Conservation (phyloP, 2,888 invertebrate species). For the Alentia gelatinosa region DNA sequence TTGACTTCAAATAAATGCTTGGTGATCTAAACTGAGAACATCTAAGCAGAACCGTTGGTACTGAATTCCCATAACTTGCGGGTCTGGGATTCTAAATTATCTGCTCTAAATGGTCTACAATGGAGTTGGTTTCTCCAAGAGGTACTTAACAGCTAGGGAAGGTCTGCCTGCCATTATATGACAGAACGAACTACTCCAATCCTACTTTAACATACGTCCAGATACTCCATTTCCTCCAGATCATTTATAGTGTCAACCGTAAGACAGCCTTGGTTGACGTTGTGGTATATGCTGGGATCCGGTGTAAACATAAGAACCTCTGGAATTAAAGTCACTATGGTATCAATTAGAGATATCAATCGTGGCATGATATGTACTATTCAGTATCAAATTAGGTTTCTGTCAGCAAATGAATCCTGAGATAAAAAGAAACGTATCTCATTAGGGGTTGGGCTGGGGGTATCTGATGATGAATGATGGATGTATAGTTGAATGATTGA, state of each 20-base stretch:
- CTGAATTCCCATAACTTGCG: too few species aligned
- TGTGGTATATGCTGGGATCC: neutral
- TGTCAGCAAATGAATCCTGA: neutral
- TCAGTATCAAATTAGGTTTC: neutral
- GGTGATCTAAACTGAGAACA: too few species aligned
- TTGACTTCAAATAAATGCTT: too few species aligned
- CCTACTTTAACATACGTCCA: neutral
- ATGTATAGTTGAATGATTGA: too few species aligned
- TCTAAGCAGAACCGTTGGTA: too few species aligned
- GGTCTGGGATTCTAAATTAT: too few species aligned
- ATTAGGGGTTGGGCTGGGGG: neutral
- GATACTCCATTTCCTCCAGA: neutral
- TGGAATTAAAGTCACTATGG: neutral
- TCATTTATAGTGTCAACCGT: slow-evolving; percentile 14
- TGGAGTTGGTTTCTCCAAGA: too few species aligned
- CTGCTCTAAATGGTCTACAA: too few species aligned
- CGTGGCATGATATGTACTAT: neutral
- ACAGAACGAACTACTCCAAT: too few species aligned
- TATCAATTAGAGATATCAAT: neutral
- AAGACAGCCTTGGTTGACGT: slow-evolving; percentile 23
- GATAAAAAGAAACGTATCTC: neutral
- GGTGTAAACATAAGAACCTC: slow-evolving; percentile 6
- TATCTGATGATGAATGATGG: neutral
- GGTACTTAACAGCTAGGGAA: too few species aligned
- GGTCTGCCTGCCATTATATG: too few species aligned